Percentiles rank a stretch among this genome's conserved stretches.
phyloP scores from a whole-genome alignment of 2,113 vertebrate genomes.

The Columba janthina region DNA sequence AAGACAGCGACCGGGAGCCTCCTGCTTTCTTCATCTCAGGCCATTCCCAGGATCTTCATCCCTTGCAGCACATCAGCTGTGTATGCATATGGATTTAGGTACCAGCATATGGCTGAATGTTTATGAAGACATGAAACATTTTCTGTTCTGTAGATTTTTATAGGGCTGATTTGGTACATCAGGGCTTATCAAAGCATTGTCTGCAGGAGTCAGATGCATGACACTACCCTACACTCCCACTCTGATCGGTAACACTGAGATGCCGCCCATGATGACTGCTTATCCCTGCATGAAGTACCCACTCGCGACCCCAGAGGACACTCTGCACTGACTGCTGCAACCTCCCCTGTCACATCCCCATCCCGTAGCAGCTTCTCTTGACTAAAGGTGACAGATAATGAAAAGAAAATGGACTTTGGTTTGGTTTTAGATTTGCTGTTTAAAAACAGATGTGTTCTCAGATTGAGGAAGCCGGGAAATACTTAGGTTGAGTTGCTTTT shows the following conservation, averaged over 20 bases:
- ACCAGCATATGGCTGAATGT: not conserved
- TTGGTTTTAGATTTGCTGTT: not conserved
- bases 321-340: not conserved
- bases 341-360: rapidly evolving
- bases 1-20: not conserved
- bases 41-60: not conserved
- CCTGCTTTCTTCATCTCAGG: not conserved
- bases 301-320: not conserved
- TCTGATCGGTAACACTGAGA: not conserved
- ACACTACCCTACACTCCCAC: not conserved
- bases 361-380: not conserved
- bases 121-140: constrained; percentile 13
- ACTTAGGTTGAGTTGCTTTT: not conserved
- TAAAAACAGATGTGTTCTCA: not conserved
- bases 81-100: not conserved
- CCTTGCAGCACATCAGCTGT: not conserved
- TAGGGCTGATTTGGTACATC: not conserved
- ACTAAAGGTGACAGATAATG: not conserved
- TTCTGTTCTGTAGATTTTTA: constrained; percentile 4
- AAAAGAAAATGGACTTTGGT: not conserved
- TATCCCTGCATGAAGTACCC: not conserved
- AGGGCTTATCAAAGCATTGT: not conserved
- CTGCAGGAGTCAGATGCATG: not conserved
- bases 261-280: not conserved
- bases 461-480: not conserved